Conservation (phyloP, 2,797 vertebrate species). For the Paramormyrops hopkinsi region DNA sequence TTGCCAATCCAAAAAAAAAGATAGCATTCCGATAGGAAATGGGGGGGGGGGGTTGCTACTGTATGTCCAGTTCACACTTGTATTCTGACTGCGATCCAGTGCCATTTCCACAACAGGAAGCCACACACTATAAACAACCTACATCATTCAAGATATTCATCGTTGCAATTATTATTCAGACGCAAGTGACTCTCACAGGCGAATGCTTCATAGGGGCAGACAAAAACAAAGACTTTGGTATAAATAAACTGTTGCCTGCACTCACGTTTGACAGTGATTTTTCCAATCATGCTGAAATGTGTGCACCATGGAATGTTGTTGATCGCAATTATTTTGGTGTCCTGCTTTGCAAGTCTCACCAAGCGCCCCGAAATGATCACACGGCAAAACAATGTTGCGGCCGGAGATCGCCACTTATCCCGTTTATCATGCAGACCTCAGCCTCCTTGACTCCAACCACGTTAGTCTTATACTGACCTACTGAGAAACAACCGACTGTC, state of each 20-base stretch:
- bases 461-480: background rate
- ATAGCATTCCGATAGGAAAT: background rate
- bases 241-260: background rate
- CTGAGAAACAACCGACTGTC: conserved; percentile 5
- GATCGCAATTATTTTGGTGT: background rate
- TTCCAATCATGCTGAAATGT: background rate
- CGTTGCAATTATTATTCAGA: background rate
- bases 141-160: background rate
- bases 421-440: background rate
- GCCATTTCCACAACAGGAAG: conserved; percentile 3
- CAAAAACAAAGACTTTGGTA: conserved; percentile 5
- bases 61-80: background rate
- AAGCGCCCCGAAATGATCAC: background rate
- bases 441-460: background rate
- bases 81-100: background rate
- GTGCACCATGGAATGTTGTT: background rate
- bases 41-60: background rate
- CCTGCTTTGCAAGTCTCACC: background rate
- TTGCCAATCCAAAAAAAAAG: background rate
- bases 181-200: background rate
- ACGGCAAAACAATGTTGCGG: background rate
- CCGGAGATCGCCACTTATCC: background rate
- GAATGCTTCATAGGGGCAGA: background rate
- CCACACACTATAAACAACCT: background rate
- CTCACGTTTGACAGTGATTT: background rate